Percentiles rank a stretch among this genome's conserved stretches.
Conservation (phyloP, 2,113 vertebrate species). For the Psilopsiagon aymara region DNA sequence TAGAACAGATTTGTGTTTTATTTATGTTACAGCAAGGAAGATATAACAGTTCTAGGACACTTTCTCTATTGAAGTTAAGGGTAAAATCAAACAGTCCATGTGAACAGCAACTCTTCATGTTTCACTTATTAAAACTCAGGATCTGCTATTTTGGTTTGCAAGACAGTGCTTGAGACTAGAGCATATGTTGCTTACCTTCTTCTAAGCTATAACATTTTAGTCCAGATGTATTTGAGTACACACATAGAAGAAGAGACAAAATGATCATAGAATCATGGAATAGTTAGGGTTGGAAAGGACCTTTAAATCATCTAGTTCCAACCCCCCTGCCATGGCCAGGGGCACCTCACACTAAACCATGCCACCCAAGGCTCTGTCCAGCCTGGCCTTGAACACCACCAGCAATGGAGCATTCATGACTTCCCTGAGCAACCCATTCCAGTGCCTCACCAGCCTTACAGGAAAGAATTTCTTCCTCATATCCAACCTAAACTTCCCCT, state of each 20-base stretch:
- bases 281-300: no score
- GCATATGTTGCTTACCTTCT: neutral
- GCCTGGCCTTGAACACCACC: no score
- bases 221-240: neutral
- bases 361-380: no score
- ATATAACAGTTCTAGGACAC: neutral
- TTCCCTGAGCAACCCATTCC: no score
- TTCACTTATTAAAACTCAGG: neutral
- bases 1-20: conserved; percentile 48
- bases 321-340: no score
- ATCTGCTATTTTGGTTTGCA: neutral
- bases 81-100: neutral
- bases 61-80: conserved; percentile 3
- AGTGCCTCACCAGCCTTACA: no score
- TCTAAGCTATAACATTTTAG: neutral
- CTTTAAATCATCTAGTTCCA: no score
- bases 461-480: no score
- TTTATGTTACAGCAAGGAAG: conserved; percentile 27
- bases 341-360: no score
- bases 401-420: no score
- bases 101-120: neutral
- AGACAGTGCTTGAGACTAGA: neutral
- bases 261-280: neutral
- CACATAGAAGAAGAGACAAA: neutral
- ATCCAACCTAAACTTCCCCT: no score